Percentiles rank a stretch among this genome's conserved stretches.
Evolutionary conservation across 1,140 invertebrate species (phyloP).

Genomic region (Zaprionus vittiger): DNA sequence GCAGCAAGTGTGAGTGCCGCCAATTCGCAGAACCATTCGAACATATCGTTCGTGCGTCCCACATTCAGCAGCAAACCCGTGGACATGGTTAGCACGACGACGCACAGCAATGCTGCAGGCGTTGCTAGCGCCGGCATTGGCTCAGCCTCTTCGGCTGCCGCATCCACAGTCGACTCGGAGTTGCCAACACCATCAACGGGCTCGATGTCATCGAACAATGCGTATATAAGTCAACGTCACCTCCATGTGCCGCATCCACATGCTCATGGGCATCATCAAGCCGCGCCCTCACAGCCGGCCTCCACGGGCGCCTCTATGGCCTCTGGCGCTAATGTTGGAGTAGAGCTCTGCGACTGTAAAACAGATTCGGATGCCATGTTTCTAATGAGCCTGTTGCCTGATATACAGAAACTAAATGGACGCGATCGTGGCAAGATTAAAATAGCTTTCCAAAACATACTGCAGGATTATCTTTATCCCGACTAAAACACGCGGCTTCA

Average conservation of each 20-base stretch:
- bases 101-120: slow-evolving; percentile 43
- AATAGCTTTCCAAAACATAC: slow-evolving; percentile 81
- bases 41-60: slow-evolving; percentile 77
- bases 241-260: slow-evolving; percentile 41
- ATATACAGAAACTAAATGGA: slow-evolving; percentile 80
- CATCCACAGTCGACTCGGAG: slow-evolving; percentile 41
- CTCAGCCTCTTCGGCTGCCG: not conserved
- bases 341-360: slow-evolving; percentile 82
- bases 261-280: slow-evolving; percentile 54
- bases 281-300: slow-evolving; percentile 33
- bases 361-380: slow-evolving; percentile 84
- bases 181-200: slow-evolving; percentile 42
- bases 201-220: slow-evolving; percentile 29
- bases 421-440: slow-evolving; percentile 83
- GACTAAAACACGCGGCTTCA: slow-evolving; percentile 57
- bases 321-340: slow-evolving; percentile 17
- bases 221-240: slow-evolving; percentile 50
- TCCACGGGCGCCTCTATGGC: slow-evolving; percentile 27
- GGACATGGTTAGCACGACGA: slow-evolving; percentile 76
- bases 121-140: slow-evolving; percentile 14
- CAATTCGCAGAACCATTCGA: slow-evolving; percentile 53
- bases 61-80: slow-evolving; percentile 73
- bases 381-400: slow-evolving; percentile 79
- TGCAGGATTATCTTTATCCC: slow-evolving; percentile 82
- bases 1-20: slow-evolving; percentile 18